Percentiles rank a stretch among this genome's conserved stretches.
These are phyloP conservation scores for Gryon sp. DNA, from an alignment of 1,140 invertebrate species.

Conservation along the genomic window DNA sequence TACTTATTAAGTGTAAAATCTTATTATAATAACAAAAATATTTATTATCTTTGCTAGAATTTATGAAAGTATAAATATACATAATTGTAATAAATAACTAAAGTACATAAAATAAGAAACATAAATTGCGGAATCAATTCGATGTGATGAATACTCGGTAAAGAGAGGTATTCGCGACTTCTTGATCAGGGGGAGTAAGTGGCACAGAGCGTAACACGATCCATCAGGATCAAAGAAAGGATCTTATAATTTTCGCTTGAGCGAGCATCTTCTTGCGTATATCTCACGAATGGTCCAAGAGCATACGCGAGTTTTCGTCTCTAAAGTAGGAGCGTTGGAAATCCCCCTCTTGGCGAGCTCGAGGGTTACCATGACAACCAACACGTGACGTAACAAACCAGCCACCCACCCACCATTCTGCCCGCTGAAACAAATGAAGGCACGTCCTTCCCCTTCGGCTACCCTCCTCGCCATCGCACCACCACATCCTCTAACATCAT, in stretches of 20 bases:
- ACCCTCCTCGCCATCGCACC: slow-evolving; percentile 50
- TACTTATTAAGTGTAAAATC: too few species aligned
- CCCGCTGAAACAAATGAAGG: slow-evolving; percentile 80
- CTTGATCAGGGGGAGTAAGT: slow-evolving; percentile 45
- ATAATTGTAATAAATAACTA: background rate
- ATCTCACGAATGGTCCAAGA: slow-evolving; percentile 61
- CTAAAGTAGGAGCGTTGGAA: slow-evolving; percentile 76
- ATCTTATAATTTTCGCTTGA: slow-evolving; percentile 68
- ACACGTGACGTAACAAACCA: slow-evolving; percentile 78
- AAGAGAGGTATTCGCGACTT: slow-evolving; percentile 44
- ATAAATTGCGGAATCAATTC: slow-evolving; percentile 33
- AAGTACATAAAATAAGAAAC: slow-evolving; percentile 23
- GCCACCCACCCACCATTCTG: slow-evolving; percentile 66
- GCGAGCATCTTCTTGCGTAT: slow-evolving; percentile 57
- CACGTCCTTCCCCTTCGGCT: slow-evolving; percentile 72
- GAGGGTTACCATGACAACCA: slow-evolving; percentile 78
- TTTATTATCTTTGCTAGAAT: too few species aligned
- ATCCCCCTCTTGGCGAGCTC: slow-evolving; percentile 76
- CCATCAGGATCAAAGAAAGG: slow-evolving; percentile 69
- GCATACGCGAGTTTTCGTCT: slow-evolving; percentile 67
- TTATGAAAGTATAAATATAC: slow-evolving; percentile 3
- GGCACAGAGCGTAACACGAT: slow-evolving; percentile 53
- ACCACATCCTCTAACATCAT: slow-evolving; percentile 54
- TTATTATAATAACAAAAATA: too few species aligned
- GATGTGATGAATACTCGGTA: slow-evolving; percentile 25